phyloP scores from a whole-genome alignment of 2,797 vertebrate genomes.

The Nyctibius grandis region DNA sequence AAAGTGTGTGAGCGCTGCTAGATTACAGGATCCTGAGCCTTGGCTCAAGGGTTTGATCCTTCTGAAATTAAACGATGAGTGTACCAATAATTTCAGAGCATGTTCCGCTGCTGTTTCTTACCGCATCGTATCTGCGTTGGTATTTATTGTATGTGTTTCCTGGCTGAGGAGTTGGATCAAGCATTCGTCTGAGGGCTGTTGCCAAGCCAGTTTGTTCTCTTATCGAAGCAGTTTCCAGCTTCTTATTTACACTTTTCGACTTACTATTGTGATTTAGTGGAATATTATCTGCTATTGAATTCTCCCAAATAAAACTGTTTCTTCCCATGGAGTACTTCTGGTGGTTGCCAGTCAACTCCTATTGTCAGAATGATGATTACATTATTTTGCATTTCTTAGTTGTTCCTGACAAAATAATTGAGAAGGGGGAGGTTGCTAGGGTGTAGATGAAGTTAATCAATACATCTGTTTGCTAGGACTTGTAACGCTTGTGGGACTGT shows the following conservation, averaged over 20 bases:
- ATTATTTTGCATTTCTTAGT: background rate
- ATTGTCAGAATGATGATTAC: background rate
- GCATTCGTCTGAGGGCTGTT: background rate
- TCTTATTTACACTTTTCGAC: background rate
- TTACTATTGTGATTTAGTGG: background rate
- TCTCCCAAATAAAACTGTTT: background rate
- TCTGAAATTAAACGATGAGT: background rate
- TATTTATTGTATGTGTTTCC: background rate
- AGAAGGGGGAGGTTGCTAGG: background rate
- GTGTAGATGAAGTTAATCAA: background rate
- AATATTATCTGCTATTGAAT: background rate
- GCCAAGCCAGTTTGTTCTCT: background rate
- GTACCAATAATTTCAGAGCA: background rate
- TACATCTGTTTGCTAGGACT: background rate
- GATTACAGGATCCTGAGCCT: background rate
- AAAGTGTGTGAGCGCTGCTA: accelerated
- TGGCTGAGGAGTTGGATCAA: background rate
- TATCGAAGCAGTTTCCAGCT: background rate
- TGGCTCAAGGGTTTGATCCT: background rate
- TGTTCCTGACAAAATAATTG: background rate
- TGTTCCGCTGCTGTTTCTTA: background rate
- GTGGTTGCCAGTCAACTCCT: background rate
- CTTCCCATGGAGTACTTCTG: background rate
- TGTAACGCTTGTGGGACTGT: background rate
- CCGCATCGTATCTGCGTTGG: background rate